These are phyloP conservation scores for Jacana jacana DNA, from an alignment of 2,113 vertebrate genomes.

Conservation along the genomic window DNA sequence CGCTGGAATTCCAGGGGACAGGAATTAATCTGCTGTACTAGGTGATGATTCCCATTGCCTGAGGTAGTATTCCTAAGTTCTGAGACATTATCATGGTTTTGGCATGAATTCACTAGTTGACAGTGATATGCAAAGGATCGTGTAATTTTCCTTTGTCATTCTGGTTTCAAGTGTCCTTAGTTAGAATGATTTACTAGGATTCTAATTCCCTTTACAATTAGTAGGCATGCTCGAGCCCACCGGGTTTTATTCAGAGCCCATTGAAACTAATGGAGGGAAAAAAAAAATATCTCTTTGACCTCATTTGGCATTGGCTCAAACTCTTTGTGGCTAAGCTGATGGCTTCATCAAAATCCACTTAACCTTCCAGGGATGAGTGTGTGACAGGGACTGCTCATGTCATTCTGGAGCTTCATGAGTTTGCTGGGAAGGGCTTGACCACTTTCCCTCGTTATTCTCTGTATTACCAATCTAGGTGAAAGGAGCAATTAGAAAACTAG, in stretches of 20 bases:
- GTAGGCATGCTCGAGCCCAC: background rate
- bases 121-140: background rate
- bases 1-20: background rate
- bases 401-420: background rate
- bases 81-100: background rate
- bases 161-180: background rate
- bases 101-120: background rate
- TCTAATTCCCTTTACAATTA: slow-evolving; percentile 22
- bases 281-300: slow-evolving; percentile 21
- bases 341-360: slow-evolving; percentile 55
- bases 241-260: background rate
- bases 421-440: background rate
- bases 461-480: background rate
- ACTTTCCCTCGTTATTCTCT: background rate
- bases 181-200: slow-evolving; percentile 9
- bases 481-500: background rate
- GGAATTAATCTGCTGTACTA: background rate
- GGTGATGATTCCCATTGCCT: background rate
- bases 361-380: slow-evolving; percentile 27
- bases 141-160: background rate
- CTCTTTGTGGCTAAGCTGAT: slow-evolving; percentile 6
- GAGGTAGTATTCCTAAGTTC: background rate
- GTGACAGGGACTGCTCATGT: background rate
- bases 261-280: slow-evolving; percentile 23
- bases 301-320: slow-evolving; percentile 44